phyloP scores from a whole-genome alignment of 1,140 invertebrate genomes.

The Fopius arisanus region DNA sequence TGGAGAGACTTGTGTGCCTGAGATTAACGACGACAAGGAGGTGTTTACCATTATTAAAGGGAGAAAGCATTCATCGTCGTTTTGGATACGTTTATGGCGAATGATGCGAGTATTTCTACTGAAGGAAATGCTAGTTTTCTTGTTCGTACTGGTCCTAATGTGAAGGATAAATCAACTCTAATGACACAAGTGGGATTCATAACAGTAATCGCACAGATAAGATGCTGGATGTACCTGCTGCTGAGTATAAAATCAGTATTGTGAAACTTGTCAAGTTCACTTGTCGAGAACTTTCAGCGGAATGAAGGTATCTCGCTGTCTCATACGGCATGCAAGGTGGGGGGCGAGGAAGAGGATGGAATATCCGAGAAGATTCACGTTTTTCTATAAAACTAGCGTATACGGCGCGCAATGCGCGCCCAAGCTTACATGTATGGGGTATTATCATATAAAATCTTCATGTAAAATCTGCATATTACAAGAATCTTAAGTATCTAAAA shows the following conservation, averaged over 20 bases:
- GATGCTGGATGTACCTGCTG: conserved; percentile 91
- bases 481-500: too few species aligned
- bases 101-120: conserved; percentile 75
- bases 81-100: conserved; percentile 88
- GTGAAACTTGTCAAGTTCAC: conserved; percentile 93
- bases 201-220: conserved; percentile 91
- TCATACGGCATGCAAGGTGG: conserved; percentile 91
- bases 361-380: conserved; percentile 91
- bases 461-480: too few species aligned
- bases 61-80: conserved; percentile 88
- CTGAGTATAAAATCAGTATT: conserved; percentile 77
- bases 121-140: conserved; percentile 67
- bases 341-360: conserved; percentile 82
- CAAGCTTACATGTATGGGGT: too few species aligned
- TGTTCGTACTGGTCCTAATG: conserved; percentile 93
- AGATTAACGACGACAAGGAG: conserved; percentile 70
- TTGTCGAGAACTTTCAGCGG: conserved; percentile 85
- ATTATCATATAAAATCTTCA: too few species aligned
- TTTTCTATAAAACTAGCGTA: conserved; percentile 99
- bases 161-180: conserved; percentile 98
- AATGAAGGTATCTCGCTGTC: conserved; percentile 77
- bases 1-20: conserved; percentile 78
- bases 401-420: too few species aligned
- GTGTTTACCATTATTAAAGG: conserved; percentile 84
- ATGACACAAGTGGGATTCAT: conserved; percentile 94